Conservation (phyloP, 2,113 vertebrate species). For the Cyanistes caeruleus region DNA sequence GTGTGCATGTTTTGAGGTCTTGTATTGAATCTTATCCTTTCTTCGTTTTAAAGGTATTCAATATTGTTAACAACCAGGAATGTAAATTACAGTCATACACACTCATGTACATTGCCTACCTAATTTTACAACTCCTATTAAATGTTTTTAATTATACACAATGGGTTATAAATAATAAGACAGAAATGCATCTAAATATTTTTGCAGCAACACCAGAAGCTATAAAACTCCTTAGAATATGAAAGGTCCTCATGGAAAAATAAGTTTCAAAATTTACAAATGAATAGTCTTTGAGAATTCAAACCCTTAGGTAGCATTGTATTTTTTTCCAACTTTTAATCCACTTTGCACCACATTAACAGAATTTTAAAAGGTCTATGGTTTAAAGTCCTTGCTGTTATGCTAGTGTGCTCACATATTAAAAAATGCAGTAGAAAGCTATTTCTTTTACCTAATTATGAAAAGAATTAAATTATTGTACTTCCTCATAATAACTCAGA, state of each 20-base stretch:
- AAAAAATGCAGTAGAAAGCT: constrained; percentile 5
- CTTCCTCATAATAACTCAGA: not conserved
- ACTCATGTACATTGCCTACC: not conserved
- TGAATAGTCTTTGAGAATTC: constrained; percentile 27
- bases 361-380: constrained; percentile 32
- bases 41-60: constrained; percentile 54
- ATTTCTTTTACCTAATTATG: constrained; percentile 41
- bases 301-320: constrained; percentile 9
- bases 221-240: not conserved
- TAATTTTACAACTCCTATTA: constrained; percentile 53
- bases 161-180: constrained; percentile 55
- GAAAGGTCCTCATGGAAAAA: constrained; percentile 18
- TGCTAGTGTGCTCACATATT: not conserved
- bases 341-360: constrained; percentile 20
- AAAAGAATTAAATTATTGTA: constrained; percentile 30
- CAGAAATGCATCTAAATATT: constrained; percentile 36
- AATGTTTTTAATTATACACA: constrained; percentile 56
- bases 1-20: constrained; percentile 24
- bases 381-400: constrained; percentile 5
- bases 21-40: constrained; percentile 4
- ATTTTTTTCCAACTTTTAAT: constrained; percentile 37
- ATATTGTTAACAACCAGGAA: not conserved
- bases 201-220: constrained; percentile 7
- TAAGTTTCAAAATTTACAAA: constrained; percentile 27
- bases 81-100: constrained; percentile 39